phyloP scores from a whole-genome alignment of 2,113 vertebrate genomes.

The Actinemys pallida region DNA sequence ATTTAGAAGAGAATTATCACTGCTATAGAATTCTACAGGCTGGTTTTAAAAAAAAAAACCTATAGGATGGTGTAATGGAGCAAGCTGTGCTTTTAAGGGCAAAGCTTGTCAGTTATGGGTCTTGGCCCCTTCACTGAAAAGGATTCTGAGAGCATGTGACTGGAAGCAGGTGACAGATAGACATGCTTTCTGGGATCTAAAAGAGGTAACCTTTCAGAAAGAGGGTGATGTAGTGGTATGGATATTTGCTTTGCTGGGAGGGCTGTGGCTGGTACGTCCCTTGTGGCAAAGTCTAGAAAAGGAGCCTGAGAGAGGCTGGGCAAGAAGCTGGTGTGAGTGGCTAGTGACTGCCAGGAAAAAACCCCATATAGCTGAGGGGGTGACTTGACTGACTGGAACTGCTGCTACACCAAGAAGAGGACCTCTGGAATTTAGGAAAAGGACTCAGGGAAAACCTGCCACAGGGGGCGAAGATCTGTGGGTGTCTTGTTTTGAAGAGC shows the following conservation, averaged over 20 bases:
- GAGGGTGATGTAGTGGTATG: not conserved
- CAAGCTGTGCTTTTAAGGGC: not conserved
- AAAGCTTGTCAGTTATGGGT: not conserved
- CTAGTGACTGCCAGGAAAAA: rapidly evolving
- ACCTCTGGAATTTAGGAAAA: not conserved
- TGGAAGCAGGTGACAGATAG: not conserved
- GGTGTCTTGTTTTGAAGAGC: not conserved
- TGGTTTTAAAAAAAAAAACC: constrained; percentile 11
- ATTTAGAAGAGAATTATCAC: not conserved
- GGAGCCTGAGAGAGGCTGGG: not conserved
- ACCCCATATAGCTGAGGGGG: not conserved
- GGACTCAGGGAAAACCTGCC: not conserved
- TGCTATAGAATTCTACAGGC: not conserved
- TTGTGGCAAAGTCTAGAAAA: not conserved
- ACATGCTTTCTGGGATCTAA: not conserved
- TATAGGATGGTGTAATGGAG: not conserved
- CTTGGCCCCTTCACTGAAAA: not conserved
- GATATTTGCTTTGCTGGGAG: not conserved
- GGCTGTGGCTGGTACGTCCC: not conserved
- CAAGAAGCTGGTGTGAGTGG: not conserved
- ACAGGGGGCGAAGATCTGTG: not conserved
- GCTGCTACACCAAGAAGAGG: not conserved
- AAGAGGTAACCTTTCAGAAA: not conserved
- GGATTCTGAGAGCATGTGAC: not conserved
- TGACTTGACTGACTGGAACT: not conserved